Conservation (phyloP, 1,140 invertebrate genomes). For the Oreohelix idahoensis region DNA sequence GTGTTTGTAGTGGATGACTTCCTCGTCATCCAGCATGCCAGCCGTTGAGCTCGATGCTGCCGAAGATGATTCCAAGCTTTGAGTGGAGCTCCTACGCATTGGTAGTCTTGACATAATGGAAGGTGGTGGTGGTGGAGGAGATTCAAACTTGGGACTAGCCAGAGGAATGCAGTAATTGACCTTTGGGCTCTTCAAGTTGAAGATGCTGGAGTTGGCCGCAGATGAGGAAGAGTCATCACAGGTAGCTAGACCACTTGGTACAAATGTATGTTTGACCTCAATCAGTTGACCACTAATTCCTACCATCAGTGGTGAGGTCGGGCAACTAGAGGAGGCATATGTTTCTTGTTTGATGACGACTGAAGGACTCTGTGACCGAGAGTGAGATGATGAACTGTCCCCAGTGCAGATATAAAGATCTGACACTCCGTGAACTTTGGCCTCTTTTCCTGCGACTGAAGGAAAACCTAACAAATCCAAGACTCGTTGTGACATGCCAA, state of each 20-base stretch:
- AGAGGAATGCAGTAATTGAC: background rate
- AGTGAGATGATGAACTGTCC: background rate
- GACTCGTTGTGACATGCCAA: slow-evolving; percentile 27
- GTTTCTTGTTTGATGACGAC: background rate
- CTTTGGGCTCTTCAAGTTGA: background rate
- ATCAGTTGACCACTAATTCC: background rate
- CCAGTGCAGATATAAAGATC: slow-evolving; percentile 5
- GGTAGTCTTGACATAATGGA: background rate
- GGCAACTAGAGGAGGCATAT: slow-evolving; percentile 16
- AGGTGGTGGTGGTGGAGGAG: background rate
- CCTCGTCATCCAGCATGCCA: background rate
- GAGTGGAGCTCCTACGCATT: slow-evolving; percentile 1
- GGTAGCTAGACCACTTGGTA: background rate
- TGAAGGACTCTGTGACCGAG: slow-evolving; percentile 7
- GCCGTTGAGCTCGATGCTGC: background rate
- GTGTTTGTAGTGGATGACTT: slow-evolving; percentile 17
- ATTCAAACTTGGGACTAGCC: background rate
- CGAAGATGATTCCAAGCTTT: background rate
- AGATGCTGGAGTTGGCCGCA: background rate
- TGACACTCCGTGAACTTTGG: background rate
- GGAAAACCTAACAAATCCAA: slow-evolving; percentile 32
- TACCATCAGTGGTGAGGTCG: background rate
- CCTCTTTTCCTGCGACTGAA: background rate
- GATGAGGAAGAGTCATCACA: background rate
- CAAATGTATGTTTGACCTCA: background rate